Percentiles rank a stretch among this genome's conserved stretches.
phyloP scores from a whole-genome alignment of 2,113 vertebrate species.

The Panthera tigris region DNA sequence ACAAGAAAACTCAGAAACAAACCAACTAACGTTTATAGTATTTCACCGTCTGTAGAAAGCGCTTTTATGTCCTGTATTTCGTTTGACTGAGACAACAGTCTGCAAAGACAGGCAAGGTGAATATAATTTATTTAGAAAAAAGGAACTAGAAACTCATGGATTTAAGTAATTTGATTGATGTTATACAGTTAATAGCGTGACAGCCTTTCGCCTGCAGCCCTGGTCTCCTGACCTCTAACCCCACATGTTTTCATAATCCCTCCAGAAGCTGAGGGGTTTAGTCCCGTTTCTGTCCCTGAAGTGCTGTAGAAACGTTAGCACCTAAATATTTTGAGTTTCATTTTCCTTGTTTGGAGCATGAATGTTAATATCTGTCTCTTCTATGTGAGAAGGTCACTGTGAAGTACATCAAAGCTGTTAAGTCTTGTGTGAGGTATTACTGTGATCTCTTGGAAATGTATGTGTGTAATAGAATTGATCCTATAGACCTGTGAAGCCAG shows the following conservation, averaged over 20 bases:
- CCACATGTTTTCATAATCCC: background rate
- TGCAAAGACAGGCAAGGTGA: background rate
- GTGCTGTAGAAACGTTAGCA: too few species aligned
- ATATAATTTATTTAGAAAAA: background rate
- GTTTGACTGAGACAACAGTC: background rate
- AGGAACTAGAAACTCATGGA: background rate
- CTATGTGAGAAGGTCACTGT: background rate
- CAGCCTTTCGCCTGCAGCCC: background rate
- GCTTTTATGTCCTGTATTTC: background rate
- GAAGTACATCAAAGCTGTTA: background rate
- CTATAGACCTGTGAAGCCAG: background rate
- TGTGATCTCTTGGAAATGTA: background rate
- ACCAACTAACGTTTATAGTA: background rate
- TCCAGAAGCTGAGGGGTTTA: background rate
- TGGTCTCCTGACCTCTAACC: background rate
- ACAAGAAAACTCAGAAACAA: background rate
- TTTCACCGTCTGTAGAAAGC: background rate
- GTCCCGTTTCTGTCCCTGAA: background rate
- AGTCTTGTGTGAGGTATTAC: background rate
- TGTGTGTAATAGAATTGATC: background rate
- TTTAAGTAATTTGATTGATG: background rate
- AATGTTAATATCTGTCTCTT: background rate
- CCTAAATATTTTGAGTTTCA: background rate
- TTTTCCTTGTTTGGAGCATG: background rate
- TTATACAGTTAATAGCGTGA: rapidly evolving